Percentiles rank a stretch among this genome's conserved stretches.
Evolutionary conservation across 2,888 invertebrate genomes (phyloP).

Genomic region (Synergus japonicus): DNA sequence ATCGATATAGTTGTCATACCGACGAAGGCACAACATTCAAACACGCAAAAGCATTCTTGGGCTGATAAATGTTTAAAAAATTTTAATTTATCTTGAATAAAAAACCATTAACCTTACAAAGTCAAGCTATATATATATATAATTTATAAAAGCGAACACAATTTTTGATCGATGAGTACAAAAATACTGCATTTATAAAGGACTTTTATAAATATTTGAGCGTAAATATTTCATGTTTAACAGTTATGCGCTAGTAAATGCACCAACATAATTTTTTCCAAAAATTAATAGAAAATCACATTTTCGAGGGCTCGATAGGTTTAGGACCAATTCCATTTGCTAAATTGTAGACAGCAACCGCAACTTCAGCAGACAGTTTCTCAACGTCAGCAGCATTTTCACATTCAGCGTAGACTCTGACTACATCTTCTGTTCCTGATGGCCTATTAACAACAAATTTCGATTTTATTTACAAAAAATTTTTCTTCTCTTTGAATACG

Average conservation of each 20-base stretch:
- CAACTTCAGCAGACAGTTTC: slow-evolving; percentile 86
- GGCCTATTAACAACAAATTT: slow-evolving; percentile 80
- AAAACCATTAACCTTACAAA: slow-evolving; percentile 40
- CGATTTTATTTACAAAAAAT: not conserved
- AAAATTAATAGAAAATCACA: slow-evolving; percentile 1
- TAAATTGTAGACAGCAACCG: slow-evolving; percentile 85
- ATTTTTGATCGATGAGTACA: not conserved
- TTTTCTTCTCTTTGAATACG: slow-evolving; percentile 9
- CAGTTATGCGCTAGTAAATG: slow-evolving; percentile 33
- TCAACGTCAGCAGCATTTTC: slow-evolving; percentile 85
- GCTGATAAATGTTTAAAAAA: not conserved
- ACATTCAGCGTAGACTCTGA: slow-evolving; percentile 97
- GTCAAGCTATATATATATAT: not conserved
- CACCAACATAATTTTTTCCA: not conserved
- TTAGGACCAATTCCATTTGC: slow-evolving; percentile 89
- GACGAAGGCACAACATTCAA: slow-evolving; percentile 57
- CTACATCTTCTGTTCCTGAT: slow-evolving; percentile 98
- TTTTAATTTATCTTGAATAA: slow-evolving; percentile 44
- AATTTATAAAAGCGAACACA: slow-evolving; percentile 12
- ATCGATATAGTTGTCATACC: slow-evolving; percentile 68
- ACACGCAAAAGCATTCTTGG: not conserved
- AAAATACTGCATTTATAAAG: slow-evolving; percentile 26
- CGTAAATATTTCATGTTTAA: slow-evolving; percentile 15
- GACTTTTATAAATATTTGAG: slow-evolving; percentile 47
- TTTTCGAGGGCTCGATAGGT: slow-evolving; percentile 75